These are phyloP conservation scores for Drosophila ustulata DNA, from an alignment of 2,888 invertebrate species.

Conservation along the genomic window DNA sequence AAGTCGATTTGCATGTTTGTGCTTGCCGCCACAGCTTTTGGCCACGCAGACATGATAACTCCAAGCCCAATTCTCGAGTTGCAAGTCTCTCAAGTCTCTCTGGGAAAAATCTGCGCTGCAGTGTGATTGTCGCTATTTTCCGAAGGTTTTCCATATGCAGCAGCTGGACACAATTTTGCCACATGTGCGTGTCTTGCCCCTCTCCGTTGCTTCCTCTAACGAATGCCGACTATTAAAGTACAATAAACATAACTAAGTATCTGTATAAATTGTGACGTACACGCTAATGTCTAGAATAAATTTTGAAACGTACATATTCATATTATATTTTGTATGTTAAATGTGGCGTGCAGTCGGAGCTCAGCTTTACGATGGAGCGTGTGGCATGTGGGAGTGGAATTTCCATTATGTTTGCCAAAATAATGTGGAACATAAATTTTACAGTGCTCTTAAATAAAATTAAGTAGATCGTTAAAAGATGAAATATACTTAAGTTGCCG, in stretches of 20 bases:
- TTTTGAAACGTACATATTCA: slow-evolving; percentile 10
- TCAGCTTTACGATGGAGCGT: slow-evolving; percentile 33
- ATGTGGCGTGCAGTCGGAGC: slow-evolving; percentile 51
- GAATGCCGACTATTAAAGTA: slow-evolving; percentile 65
- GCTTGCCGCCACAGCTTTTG: slow-evolving; percentile 68
- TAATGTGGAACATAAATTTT: slow-evolving; percentile 48
- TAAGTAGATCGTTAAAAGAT: slow-evolving; percentile 45
- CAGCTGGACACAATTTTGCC: slow-evolving; percentile 46
- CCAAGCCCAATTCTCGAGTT: slow-evolving; percentile 38
- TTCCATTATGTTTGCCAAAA: slow-evolving; percentile 35
- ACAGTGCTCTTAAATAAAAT: slow-evolving; percentile 24
- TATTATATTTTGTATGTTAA: slow-evolving; percentile 43
- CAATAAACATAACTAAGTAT: slow-evolving; percentile 61
- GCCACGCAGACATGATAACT: slow-evolving; percentile 75
- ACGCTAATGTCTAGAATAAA: slow-evolving; percentile 38
- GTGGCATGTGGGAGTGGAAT: slow-evolving; percentile 58
- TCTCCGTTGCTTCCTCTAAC: slow-evolving; percentile 38
- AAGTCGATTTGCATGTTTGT: slow-evolving; percentile 75
- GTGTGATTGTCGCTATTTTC: slow-evolving; percentile 78
- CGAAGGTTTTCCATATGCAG: slow-evolving; percentile 71
- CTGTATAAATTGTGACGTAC: slow-evolving; percentile 39
- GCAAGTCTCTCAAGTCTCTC: slow-evolving; percentile 6
- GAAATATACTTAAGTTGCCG: slow-evolving; percentile 20
- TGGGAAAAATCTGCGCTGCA: slow-evolving; percentile 62
- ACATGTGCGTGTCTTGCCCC: slow-evolving; percentile 69